phyloP scores from a whole-genome alignment of 2,888 invertebrate genomes.

The Heliconius erato region DNA sequence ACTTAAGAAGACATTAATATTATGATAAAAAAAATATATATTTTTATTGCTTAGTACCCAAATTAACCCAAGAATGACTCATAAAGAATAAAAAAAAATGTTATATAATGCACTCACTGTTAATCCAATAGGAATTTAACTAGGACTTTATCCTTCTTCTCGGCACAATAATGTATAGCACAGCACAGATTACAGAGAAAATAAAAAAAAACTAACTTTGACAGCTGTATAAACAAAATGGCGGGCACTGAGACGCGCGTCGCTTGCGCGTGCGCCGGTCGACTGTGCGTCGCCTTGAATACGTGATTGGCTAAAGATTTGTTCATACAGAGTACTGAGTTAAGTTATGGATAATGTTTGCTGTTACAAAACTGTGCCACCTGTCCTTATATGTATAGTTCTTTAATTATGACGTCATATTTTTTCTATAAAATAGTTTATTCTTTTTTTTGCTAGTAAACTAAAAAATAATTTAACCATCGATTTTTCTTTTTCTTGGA shows the following conservation, averaged over 20 bases:
- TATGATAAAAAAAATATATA: not conserved
- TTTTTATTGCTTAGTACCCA: not conserved
- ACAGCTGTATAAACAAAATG: slow-evolving; percentile 68
- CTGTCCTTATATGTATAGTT: not conserved
- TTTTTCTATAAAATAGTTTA: not conserved
- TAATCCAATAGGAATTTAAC: slow-evolving; percentile 14
- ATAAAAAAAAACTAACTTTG: slow-evolving; percentile 42
- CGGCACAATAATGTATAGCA: slow-evolving; percentile 26
- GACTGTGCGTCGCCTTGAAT: slow-evolving; percentile 52
- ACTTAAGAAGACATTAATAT: not conserved
- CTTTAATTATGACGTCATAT: not conserved
- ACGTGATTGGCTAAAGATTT: slow-evolving; percentile 46
- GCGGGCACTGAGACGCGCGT: slow-evolving; percentile 50
- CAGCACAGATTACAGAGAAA: slow-evolving; percentile 43
- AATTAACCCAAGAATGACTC: slow-evolving; percentile 4
- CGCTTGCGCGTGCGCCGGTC: slow-evolving; percentile 48
- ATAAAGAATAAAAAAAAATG: not conserved
- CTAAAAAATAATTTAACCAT: not conserved
- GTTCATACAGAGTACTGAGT: slow-evolving; percentile 3
- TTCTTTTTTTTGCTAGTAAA: not conserved
- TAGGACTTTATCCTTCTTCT: slow-evolving; percentile 10
- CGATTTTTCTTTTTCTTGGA: not conserved
- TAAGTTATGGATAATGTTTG: not conserved
- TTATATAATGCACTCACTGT: not conserved
- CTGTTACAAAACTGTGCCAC: slow-evolving; percentile 24